Conservation (phyloP, 1,140 invertebrate genomes). For the Radopholus similis region DNA sequence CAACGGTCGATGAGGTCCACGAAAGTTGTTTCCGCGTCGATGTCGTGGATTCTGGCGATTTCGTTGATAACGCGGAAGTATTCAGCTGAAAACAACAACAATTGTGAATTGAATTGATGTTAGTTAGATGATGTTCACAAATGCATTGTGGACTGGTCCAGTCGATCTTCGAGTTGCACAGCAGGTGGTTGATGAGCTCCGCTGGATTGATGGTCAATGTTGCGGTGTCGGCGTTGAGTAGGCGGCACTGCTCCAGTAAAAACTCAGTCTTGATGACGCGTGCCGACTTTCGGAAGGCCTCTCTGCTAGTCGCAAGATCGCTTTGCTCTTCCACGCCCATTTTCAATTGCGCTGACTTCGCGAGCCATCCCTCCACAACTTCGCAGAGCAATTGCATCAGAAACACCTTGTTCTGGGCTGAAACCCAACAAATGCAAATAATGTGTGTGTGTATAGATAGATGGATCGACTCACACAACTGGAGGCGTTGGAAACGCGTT, state of each 20-base stretch:
- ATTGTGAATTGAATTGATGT: not conserved
- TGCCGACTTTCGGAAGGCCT: not conserved
- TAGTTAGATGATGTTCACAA: not conserved
- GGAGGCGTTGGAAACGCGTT: constrained; percentile 8
- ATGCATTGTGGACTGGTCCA: not conserved
- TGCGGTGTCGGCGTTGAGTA: constrained; percentile 16
- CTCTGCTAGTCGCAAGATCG: not conserved
- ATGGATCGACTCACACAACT: constrained; percentile 8
- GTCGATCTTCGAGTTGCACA: constrained; percentile 18
- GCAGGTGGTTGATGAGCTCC: constrained; percentile 12
- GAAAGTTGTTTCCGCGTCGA: constrained; percentile 6
- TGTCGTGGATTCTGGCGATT: constrained; percentile 14
- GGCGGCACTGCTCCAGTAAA: constrained; percentile 4
- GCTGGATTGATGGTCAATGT: constrained; percentile 7
- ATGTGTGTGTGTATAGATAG: not conserved
- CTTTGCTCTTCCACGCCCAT: not conserved
- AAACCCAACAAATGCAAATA: not conserved
- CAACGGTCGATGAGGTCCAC: constrained; percentile 16
- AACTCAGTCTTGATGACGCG: constrained; percentile 17
- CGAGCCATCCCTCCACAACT: constrained; percentile 5
- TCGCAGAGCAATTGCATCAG: constrained; percentile 12
- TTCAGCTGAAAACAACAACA: constrained; percentile 1
- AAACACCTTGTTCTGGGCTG: constrained; percentile 6
- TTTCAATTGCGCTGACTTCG: not conserved
- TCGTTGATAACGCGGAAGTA: constrained; percentile 6